A percentile compares a stretch with the other conserved stretches of the same genome.
These are phyloP conservation scores for Peribatodes rhomboidaria DNA, from an alignment of 2,888 invertebrate genomes.

Conservation along the genomic window DNA sequence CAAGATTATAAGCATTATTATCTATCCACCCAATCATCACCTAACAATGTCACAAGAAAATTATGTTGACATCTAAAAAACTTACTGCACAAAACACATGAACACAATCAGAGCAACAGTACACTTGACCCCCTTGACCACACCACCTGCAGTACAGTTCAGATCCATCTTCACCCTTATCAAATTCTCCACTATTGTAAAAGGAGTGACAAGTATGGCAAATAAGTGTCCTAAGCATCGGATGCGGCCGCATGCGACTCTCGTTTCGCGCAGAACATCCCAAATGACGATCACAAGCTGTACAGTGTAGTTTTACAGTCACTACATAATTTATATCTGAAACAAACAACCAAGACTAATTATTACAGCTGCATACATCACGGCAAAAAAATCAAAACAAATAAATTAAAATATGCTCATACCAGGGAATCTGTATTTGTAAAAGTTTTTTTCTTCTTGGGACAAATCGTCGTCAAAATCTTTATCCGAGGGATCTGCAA, in stretches of 20 bases:
- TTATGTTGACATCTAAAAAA: constrained; percentile 21
- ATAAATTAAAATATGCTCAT: constrained; percentile 22
- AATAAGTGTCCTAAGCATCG: constrained; percentile 90
- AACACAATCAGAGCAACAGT: constrained; percentile 92
- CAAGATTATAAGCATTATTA: too few species aligned
- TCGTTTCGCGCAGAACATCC: constrained; percentile 90
- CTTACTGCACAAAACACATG: constrained; percentile 90
- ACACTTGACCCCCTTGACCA: constrained; percentile 92
- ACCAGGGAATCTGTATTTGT: constrained; percentile 82
- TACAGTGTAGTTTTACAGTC: constrained; percentile 89
- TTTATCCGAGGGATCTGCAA: constrained; percentile 74
- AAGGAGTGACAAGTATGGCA: constrained; percentile 91
- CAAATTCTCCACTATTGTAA: constrained; percentile 93
- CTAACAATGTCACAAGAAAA: too few species aligned
- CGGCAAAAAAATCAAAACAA: background rate
- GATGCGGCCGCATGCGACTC: constrained; percentile 89
- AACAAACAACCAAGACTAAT: constrained; percentile 51
- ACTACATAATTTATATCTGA: constrained; percentile 87
- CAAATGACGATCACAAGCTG: constrained; percentile 91
- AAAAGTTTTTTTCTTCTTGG: constrained; percentile 84
- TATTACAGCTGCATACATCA: background rate
- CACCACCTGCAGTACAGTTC: constrained; percentile 95
- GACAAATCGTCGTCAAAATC: constrained; percentile 85
- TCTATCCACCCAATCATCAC: constrained; percentile 34
- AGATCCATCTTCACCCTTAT: constrained; percentile 93